Conservation (phyloP, 2,888 invertebrate genomes). For the Palloptera scutellata region DNA sequence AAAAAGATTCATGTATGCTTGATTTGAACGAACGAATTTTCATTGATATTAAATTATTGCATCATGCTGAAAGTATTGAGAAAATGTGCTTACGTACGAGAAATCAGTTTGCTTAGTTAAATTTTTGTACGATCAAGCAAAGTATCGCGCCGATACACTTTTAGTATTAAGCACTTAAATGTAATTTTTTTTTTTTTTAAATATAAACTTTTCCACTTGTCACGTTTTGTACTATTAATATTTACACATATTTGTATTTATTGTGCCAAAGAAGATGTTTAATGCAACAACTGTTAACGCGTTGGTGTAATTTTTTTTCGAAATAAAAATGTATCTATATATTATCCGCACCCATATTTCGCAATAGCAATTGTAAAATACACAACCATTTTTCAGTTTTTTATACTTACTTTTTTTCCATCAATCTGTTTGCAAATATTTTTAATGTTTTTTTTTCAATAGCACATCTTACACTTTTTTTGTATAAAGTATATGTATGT, state of each 20-base stretch:
- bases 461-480: not conserved
- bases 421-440: not conserved
- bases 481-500: no score
- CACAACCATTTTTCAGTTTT: not conserved
- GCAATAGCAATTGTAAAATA: conserved; percentile 3
- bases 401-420: not conserved
- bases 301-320: not conserved
- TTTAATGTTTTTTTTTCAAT: not conserved
- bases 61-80: no score
- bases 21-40: no score
- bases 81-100: no score
- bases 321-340: not conserved
- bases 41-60: no score
- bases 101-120: no score
- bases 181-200: not conserved
- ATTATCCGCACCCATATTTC: conserved; percentile 3
- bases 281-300: not conserved
- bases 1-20: no score
- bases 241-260: not conserved
- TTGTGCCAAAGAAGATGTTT: no score
- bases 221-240: not conserved
- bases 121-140: no score
- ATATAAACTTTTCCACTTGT: not conserved
- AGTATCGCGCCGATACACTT: no score
- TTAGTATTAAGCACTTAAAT: no score